Percentiles rank a stretch among this genome's conserved stretches.
Conservation (phyloP, 2,113 vertebrate genomes). For the Lampris megalopsis region DNA sequence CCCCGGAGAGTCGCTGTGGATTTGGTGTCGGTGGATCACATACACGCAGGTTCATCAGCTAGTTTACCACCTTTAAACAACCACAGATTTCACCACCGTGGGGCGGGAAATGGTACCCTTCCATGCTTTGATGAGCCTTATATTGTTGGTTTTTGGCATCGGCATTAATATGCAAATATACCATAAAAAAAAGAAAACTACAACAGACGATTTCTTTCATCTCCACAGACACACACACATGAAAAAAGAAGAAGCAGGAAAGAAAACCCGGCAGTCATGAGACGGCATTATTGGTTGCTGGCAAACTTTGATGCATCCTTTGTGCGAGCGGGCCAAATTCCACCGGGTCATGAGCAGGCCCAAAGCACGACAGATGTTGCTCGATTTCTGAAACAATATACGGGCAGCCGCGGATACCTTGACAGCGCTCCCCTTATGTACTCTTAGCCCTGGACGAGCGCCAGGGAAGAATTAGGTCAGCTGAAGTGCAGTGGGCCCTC, state of each 20-base stretch:
- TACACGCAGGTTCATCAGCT: no score
- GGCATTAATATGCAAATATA: no score
- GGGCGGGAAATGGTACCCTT: no score
- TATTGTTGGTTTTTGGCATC: no score
- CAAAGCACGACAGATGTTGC: constrained; percentile 79
- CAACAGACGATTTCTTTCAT: no score
- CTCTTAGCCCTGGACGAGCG: constrained; percentile 73
- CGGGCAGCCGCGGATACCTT: constrained; percentile 62
- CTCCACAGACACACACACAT: no score
- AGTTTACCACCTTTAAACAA: no score
- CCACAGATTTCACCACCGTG: no score
- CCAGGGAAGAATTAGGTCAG: constrained; percentile 83
- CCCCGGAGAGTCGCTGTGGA: no score
- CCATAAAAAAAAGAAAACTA: no score
- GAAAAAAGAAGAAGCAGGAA: neutral
- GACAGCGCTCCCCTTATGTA: constrained; percentile 73
- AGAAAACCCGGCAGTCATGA: constrained; percentile 19
- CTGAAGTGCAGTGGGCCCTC: constrained; percentile 71
- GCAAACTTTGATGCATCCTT: constrained; percentile 49
- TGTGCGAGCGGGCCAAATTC: constrained; percentile 55
- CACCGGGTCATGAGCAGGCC: constrained; percentile 57
- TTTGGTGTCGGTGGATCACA: no score
- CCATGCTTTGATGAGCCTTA: no score
- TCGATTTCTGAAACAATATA: constrained; percentile 72
- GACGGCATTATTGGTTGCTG: constrained; percentile 47